Percentiles rank a stretch among this genome's conserved stretches.
Conservation (phyloP, 1,140 invertebrate genomes). For the Pteromalus puparum region DNA sequence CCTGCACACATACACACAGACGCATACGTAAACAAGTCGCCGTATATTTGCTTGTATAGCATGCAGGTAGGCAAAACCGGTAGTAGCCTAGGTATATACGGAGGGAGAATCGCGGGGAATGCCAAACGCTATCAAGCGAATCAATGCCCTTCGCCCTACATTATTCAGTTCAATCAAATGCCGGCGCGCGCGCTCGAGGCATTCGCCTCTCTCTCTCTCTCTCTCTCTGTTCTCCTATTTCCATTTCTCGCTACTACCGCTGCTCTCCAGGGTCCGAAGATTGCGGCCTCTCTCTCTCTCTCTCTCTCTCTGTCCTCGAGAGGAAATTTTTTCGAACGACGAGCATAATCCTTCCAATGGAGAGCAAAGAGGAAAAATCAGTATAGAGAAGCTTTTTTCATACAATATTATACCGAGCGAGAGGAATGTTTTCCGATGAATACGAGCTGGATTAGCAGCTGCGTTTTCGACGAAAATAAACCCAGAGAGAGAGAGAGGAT, state of each 20-base stretch:
- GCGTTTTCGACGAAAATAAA: too few relatives aligned
- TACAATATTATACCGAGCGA: background rate
- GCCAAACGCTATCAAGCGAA: conserved; percentile 62
- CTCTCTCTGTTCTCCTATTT: background rate
- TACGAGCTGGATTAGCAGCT: background rate
- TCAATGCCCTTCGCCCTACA: conserved; percentile 67
- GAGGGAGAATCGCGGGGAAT: conserved; percentile 42
- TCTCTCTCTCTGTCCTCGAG: background rate
- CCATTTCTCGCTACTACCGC: background rate
- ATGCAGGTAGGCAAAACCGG: background rate
- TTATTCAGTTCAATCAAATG: conserved; percentile 68
- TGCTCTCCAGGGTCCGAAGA: conserved; percentile 24
- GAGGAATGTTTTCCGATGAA: background rate
- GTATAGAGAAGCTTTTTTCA: too few relatives aligned
- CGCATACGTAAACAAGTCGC: background rate
- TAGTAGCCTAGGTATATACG: background rate
- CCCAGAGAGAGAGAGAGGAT: too few relatives aligned
- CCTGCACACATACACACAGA: background rate
- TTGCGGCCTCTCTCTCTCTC: conserved; percentile 7
- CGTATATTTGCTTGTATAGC: background rate
- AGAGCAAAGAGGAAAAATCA: background rate
- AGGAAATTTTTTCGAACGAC: background rate
- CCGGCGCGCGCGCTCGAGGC: conserved; percentile 64
- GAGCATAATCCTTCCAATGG: background rate
- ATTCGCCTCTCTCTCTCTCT: conserved; percentile 44